Conservation (phyloP, 1,140 invertebrate genomes). For the Rhagoletis pomonella region DNA sequence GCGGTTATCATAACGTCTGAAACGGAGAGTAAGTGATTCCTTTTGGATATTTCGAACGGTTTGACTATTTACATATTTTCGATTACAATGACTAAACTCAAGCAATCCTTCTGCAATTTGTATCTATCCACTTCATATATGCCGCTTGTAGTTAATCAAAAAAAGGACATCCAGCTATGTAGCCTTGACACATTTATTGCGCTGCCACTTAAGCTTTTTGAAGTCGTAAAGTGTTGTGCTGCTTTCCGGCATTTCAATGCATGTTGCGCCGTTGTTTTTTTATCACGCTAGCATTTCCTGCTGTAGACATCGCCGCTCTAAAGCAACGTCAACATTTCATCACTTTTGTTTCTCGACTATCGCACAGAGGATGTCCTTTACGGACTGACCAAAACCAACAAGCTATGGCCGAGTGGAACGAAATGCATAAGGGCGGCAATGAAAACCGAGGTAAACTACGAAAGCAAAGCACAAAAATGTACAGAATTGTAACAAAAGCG, state of each 20-base stretch:
- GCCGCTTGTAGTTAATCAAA: neutral
- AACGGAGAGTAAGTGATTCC: too few relatives aligned
- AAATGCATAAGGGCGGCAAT: neutral
- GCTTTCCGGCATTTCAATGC: constrained; percentile 30
- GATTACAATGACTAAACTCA: neutral
- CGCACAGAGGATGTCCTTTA: neutral
- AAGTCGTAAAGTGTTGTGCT: constrained; percentile 11
- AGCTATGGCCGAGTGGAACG: too few relatives aligned
- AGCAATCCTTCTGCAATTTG: neutral
- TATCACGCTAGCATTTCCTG: neutral
- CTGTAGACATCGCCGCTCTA: neutral
- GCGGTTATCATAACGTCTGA: too few relatives aligned
- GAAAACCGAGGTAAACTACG: neutral
- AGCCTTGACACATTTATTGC: constrained; percentile 37
- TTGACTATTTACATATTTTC: neutral
- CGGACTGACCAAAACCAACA: neutral
- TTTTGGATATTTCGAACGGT: too few relatives aligned
- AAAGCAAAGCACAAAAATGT: neutral
- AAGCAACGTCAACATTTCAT: constrained; percentile 34
- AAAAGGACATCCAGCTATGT: constrained; percentile 5
- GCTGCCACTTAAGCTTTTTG: constrained; percentile 5
- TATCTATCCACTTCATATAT: too few relatives aligned
- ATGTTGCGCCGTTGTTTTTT: neutral
- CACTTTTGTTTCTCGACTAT: constrained; percentile 8
- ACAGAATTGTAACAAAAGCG: neutral